Base-by-base conservation (phyloP, 2,888 invertebrate genomes). In the Tinea semifulvella region DNA sequence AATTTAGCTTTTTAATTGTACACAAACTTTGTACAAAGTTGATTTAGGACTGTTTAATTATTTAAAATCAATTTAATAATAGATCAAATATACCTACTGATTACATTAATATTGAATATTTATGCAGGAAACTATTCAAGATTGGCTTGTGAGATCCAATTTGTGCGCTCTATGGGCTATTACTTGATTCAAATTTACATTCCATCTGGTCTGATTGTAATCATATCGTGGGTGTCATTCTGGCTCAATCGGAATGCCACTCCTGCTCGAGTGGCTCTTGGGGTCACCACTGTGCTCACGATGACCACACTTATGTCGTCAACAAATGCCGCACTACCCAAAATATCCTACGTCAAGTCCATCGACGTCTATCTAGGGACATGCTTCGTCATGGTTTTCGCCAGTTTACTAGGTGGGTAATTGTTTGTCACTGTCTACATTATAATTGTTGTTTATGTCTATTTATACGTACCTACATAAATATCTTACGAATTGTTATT, bases 321-420 rank as follows among this genome's bases (percentile, higher is more conserved):
- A 61, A 96, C 95, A 58, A 96, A 96, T 73, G 94, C 95, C 56
- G 94, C 94, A 60, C 87, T 99, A 75, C 98, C 98, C 59, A 96
- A 98, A 85, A 96, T 97, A 68, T 96, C 96, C 54, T 97, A 97
- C 83, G 95, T 97, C 77, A 97, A 97, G 80, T 94, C 94, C 60
- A 97, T 97, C 76, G 97, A 97, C 82, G 96, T 97, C 61, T 97
- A 96, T 82, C 84, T 96, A 82, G 96, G 96, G 65, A 96, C 96
- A 65, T 96, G 96, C 84, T 97, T 97, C 92, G 94, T 97, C 72
- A 97, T 97, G 96, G 97, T 97, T 69, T 97, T 97, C 85, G 96
- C 96, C 61, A 96, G 96, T 76, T 85, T 98, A 68, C 84, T 98
- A 83, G 95, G 94, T 94, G 87, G 25, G 27, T 35, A 14, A 22